These are phyloP conservation scores for Pristionchus exspectatus DNA, from an alignment of 2,888 invertebrate species.

Conservation along the genomic window DNA sequence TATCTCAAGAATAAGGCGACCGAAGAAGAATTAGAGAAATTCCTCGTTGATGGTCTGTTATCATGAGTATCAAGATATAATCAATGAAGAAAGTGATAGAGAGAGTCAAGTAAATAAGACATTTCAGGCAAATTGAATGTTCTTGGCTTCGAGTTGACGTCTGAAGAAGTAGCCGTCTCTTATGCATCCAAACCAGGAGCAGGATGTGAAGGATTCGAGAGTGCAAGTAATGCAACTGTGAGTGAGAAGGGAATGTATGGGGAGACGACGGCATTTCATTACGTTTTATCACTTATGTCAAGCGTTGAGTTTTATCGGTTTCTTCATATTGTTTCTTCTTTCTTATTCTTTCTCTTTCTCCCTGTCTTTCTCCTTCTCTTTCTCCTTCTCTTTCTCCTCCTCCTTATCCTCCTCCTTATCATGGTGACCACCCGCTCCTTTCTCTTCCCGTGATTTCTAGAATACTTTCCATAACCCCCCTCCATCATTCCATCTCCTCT, in stretches of 20 bases:
- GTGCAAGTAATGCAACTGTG: constrained; percentile 34
- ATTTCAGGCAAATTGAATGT: constrained; percentile 84
- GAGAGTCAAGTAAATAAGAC: background rate
- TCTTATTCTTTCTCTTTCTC: background rate
- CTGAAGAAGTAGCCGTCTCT: constrained; percentile 82
- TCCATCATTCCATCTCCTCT: background rate
- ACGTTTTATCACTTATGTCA: constrained; percentile 15
- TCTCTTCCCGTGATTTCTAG: background rate
- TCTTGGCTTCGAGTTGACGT: constrained; percentile 85
- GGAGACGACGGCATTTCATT: background rate
- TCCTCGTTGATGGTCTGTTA: constrained; percentile 83
- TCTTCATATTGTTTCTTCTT: constrained; percentile 1
- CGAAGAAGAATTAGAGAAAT: constrained; percentile 88
- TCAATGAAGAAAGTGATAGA: background rate
- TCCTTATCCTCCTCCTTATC: background rate
- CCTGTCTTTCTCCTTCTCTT: background rate
- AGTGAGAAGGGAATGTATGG: background rate
- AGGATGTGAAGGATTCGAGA: constrained; percentile 52
- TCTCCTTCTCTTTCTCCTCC: too few relatives aligned
- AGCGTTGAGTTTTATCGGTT: background rate
- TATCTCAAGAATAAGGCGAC: constrained; percentile 87
- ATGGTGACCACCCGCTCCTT: background rate
- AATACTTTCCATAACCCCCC: background rate
- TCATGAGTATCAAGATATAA: background rate
- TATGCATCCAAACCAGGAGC: constrained; percentile 83